Conservation (phyloP, 2,797 vertebrate genomes). For the Sardinella longiceps region DNA sequence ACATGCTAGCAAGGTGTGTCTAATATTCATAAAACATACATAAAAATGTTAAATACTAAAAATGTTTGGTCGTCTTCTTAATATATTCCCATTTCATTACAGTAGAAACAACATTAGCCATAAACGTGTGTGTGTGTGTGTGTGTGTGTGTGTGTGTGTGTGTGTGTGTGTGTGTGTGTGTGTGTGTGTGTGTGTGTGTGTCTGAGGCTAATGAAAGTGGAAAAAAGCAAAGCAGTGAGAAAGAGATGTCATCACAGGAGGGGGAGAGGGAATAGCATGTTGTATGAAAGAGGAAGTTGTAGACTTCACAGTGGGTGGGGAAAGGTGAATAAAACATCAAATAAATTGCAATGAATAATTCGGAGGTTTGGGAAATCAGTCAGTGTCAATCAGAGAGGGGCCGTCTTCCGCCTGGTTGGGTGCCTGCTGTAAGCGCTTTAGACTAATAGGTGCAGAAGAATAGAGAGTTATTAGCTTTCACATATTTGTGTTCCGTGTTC, state of each 20-base stretch:
- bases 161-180: not conserved
- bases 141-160: constrained; percentile 5
- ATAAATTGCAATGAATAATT: constrained; percentile 63
- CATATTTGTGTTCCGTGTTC: constrained; percentile 31
- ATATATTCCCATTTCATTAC: not conserved
- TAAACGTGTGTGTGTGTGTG: not conserved
- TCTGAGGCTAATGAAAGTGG: constrained; percentile 69
- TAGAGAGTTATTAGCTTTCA: constrained; percentile 32
- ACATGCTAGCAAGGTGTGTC: not conserved
- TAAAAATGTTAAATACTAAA: not conserved
- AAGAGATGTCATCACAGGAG: not conserved
- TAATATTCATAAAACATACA: not conserved
- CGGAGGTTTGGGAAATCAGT: constrained; percentile 54
- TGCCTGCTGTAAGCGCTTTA: constrained; percentile 37
- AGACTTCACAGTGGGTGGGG: constrained; percentile 36
- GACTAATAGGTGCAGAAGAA: constrained; percentile 34
- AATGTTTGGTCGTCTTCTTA: not conserved
- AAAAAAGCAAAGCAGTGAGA: constrained; percentile 11
- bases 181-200: constrained; percentile 8
- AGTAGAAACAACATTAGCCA: not conserved
- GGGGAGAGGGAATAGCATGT: constrained; percentile 59
- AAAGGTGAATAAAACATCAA: constrained; percentile 54
- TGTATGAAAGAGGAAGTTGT: constrained; percentile 40
- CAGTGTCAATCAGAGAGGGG: constrained; percentile 55
- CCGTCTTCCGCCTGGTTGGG: constrained; percentile 48